phyloP scores from a whole-genome alignment of 2,888 invertebrate genomes.

The Theretra japonica region DNA sequence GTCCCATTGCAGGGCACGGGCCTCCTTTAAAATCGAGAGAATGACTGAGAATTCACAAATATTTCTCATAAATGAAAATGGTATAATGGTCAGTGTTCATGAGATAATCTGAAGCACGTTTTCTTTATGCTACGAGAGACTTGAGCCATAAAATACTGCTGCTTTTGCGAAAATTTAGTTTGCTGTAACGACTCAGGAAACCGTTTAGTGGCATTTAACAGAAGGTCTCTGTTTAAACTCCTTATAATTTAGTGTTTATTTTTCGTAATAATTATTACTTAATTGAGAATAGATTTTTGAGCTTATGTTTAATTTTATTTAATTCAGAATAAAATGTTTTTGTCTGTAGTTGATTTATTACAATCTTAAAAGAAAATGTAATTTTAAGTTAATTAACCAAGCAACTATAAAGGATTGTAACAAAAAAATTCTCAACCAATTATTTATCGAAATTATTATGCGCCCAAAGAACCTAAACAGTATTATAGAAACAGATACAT shows the following conservation, averaged over 20 bases:
- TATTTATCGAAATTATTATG: no score
- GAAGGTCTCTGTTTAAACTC: neutral
- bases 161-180: slow-evolving; percentile 4
- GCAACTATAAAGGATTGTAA: no score
- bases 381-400: no score
- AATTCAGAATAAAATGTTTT: neutral
- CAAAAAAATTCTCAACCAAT: no score
- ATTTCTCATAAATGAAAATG: neutral
- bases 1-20: no score
- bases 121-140: neutral
- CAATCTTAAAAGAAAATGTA: no score
- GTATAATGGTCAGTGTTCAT: neutral
- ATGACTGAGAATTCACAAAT: no score
- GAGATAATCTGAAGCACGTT: slow-evolving; percentile 4
- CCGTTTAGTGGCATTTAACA: slow-evolving; percentile 10
- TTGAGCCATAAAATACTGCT: slow-evolving; percentile 13
- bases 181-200: slow-evolving; percentile 7
- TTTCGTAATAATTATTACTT: neutral
- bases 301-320: neutral
- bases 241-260: neutral
- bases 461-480: no score
- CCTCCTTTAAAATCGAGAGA: no score
- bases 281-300: neutral
- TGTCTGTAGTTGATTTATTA: no score
- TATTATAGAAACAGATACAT: no score